Conservation (phyloP, 2,888 invertebrate genomes). For the Chaetoderma sp. region DNA sequence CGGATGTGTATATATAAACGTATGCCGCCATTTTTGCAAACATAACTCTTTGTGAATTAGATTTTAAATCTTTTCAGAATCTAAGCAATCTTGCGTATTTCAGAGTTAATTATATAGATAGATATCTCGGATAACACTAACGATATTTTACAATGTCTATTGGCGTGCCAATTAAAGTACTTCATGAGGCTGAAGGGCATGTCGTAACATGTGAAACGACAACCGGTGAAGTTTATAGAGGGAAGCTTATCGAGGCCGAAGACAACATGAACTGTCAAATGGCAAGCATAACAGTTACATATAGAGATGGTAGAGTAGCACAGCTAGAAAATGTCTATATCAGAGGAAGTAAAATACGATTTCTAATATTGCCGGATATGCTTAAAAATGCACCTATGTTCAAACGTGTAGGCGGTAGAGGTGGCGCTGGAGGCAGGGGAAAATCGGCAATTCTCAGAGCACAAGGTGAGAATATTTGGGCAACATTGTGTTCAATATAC, state of each 20-base stretch:
- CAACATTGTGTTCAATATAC: too few species aligned
- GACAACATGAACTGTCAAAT: constrained; percentile 99
- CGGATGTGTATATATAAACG: too few species aligned
- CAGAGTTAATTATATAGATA: too few species aligned
- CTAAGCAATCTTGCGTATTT: too few species aligned
- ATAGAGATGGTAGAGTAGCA: constrained; percentile 91
- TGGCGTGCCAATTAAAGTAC: constrained; percentile 98
- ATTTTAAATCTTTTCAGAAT: too few species aligned
- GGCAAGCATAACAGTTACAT: constrained; percentile 89
- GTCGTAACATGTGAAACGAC: constrained; percentile 98
- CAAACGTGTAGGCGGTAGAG: constrained; percentile 88
- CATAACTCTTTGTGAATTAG: too few species aligned
- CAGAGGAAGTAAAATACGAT: constrained; percentile 96
- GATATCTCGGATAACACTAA: too few species aligned
- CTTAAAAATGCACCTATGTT: constrained; percentile 97
- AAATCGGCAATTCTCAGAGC: constrained; percentile 72
- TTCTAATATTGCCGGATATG: constrained; percentile 98
- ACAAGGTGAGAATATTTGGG: constrained; percentile 61
- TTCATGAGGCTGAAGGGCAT: constrained; percentile 99
- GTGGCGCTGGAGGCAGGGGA: constrained; percentile 70
- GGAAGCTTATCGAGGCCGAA: constrained; percentile 98
- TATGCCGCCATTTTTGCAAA: too few species aligned
- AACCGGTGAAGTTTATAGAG: constrained; percentile 97
- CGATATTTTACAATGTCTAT: too few species aligned
- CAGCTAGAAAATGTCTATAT: constrained; percentile 98